Evolutionary conservation across 2,888 invertebrate genomes (phyloP).

Genomic region (Spicauda simplicius): DNA sequence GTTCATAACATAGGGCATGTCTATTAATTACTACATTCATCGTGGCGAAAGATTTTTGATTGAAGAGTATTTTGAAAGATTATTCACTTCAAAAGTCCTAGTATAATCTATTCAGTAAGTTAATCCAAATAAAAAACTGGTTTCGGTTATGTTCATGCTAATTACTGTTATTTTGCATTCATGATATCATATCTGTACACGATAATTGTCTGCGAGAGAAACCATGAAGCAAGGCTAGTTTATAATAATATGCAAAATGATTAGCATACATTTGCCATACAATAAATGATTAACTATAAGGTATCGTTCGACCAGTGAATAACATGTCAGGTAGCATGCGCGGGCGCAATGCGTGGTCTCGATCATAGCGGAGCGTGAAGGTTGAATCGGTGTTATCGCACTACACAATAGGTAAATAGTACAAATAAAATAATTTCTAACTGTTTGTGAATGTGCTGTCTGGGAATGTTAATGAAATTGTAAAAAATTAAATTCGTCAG

Average conservation of each 20-base stretch:
- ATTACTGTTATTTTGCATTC: no score
- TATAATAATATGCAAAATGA: neutral
- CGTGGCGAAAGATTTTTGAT: no score
- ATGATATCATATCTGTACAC: no score
- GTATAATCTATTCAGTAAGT: no score
- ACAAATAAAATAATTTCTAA: slow-evolving; percentile 43
- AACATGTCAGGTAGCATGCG: slow-evolving; percentile 44
- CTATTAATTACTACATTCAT: no score
- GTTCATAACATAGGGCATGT: no score
- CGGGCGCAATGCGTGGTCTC: slow-evolving; percentile 54
- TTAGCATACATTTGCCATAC: slow-evolving; percentile 11
- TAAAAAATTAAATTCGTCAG: no score
- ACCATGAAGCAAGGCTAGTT: neutral
- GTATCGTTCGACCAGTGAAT: slow-evolving; percentile 4
- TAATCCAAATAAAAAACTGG: no score
- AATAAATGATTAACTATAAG: slow-evolving; percentile 3
- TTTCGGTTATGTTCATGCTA: no score
- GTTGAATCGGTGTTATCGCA: slow-evolving; percentile 50
- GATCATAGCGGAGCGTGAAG: slow-evolving; percentile 71
- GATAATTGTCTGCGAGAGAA: neutral
- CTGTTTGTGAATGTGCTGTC: neutral
- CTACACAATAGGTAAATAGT: slow-evolving; percentile 59
- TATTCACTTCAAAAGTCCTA: no score
- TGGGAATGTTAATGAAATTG: neutral
- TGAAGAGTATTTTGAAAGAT: no score